Conservation (phyloP, 2,888 invertebrate species). For the Rhagonycha fulva region DNA sequence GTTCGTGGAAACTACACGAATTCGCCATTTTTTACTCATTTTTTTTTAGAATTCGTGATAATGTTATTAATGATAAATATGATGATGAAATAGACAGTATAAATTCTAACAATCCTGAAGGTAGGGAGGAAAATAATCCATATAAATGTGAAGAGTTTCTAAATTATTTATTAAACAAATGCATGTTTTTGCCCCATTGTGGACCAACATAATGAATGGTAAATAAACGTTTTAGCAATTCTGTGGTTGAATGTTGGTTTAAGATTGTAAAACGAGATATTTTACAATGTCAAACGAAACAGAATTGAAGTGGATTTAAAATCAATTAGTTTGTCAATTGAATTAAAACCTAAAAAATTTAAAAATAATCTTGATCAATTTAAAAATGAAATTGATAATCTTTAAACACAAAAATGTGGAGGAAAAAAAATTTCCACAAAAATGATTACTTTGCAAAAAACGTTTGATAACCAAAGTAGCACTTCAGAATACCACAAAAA, state of each 20-base stretch:
- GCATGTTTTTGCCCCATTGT: slow-evolving; percentile 1
- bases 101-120: neutral
- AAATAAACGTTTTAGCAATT: neutral
- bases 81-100: neutral
- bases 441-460: neutral
- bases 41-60: neutral
- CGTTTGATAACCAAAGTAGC: neutral
- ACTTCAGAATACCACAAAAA: too few relatives aligned
- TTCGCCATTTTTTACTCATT: slow-evolving; percentile 1
- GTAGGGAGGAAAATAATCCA: neutral
- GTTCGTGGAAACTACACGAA: neutral
- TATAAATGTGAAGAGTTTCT: neutral
- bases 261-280: neutral
- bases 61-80: neutral
- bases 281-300: neutral
- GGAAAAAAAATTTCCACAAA: neutral
- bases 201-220: neutral
- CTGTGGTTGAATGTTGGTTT: neutral
- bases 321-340: neutral
- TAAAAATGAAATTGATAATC: neutral
- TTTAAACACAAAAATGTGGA: neutral
- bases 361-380: neutral
- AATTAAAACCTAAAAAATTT: neutral
- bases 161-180: neutral
- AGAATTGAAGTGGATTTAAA: neutral